These are phyloP conservation scores for Parasteatoda tepidariorum DNA, from an alignment of 1,140 invertebrate genomes.

Conservation along the genomic window DNA sequence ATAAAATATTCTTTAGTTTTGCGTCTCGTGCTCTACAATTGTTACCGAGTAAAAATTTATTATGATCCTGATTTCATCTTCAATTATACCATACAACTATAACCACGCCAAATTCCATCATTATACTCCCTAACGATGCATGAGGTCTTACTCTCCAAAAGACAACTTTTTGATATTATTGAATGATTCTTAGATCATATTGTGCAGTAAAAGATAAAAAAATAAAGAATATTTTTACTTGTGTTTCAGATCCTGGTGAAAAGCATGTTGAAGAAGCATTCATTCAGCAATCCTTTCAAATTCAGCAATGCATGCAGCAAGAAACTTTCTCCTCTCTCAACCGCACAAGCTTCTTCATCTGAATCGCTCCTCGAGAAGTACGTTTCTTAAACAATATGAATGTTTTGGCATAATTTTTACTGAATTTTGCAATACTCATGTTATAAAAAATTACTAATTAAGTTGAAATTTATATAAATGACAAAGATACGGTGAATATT, in stretches of 20 bases:
- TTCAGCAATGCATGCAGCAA: conserved; percentile 15
- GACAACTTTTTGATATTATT: not conserved
- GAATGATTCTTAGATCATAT: too few relatives aligned
- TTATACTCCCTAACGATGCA: not conserved
- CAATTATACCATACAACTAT: not conserved
- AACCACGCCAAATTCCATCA: not conserved
- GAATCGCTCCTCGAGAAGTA: conserved; percentile 37
- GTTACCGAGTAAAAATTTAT: too few relatives aligned
- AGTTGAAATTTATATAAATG: too few relatives aligned
- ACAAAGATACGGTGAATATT: too few relatives aligned
- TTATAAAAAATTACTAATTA: too few relatives aligned
- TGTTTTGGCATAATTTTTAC: not conserved
- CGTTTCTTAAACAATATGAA: not conserved
- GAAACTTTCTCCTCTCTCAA: not conserved
- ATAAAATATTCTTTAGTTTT: too few relatives aligned
- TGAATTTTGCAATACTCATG: not conserved
- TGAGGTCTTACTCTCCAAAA: not conserved
- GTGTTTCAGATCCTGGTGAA: conserved; percentile 84
- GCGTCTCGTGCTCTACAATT: too few relatives aligned
- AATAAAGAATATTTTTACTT: not conserved
- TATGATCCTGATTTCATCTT: too few relatives aligned
- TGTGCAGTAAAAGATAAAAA: not conserved
- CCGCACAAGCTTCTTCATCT: conserved; percentile 4
- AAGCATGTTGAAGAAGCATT: conserved; percentile 94
- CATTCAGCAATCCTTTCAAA: conserved; percentile 80